Base-by-base conservation (phyloP, 2,113 vertebrate species). In the Xiphophorus maculatus region DNA sequence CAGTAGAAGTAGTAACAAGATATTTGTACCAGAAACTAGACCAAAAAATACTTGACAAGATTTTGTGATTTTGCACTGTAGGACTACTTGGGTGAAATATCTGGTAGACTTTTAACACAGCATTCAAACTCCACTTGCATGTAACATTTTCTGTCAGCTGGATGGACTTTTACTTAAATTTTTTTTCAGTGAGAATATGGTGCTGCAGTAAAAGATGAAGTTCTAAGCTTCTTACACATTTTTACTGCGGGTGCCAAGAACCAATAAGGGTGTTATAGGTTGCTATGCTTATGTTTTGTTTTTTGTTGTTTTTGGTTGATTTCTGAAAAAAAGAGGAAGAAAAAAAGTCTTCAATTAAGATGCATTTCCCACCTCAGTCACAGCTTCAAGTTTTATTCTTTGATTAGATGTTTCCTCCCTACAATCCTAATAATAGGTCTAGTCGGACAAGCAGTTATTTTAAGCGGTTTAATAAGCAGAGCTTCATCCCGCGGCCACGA, bases 401-500 rank as follows among this genome's bases (percentile, higher is more conserved):
- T 25, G 19, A n/a, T 25, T 58, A 10, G 9, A 58, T n/a, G 51
- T 25, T 58, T 58, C n/a, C 51, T n/a, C 25, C 6, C 10, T 58
- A 58, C 22, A 58, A 58, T n/a, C 17, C 51, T 22, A 70, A 51
- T 42, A 65, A 62, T 48, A 30, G 29, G 28, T 44, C 35, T 35
- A 63, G 80, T 76, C n/a, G 73, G 11, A 73, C 66, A 63, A 72
- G 22, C 22, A 51, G 42, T 44, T 42, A 74, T 72, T 80, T 27
- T 6, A 69, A 76, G 63, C 32, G 7, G 66, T 51, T 66, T 32
- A 68, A 72, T 54, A 63, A 75, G 30, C 17, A 66, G 33, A 68
- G 27, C 15, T 70, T 83, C 68, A 30, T 74, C 48, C 14, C n/a
- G 62, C 71, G 37, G 74, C 32, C 74, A 77, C 71, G 60, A 79